Evolutionary conservation across 2,113 vertebrate genomes (phyloP).

Genomic region (Daubentonia madagascariensis): DNA sequence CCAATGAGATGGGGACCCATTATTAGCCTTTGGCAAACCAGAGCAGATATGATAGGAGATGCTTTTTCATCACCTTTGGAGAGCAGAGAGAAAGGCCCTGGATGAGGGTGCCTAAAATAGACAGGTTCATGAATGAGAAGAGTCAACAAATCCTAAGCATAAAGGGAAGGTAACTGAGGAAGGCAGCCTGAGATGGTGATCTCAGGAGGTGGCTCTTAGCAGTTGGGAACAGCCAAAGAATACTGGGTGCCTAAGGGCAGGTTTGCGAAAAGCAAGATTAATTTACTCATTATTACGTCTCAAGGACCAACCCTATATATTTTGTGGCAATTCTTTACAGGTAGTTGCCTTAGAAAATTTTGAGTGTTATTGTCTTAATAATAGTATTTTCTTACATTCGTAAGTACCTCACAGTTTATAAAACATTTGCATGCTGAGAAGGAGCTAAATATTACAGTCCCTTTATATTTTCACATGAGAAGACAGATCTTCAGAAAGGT

Average conservation of each 20-base stretch:
- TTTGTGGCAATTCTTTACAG: background rate
- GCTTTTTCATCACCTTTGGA: background rate
- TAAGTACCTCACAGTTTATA: background rate
- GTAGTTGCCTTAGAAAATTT: background rate
- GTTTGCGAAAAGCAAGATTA: background rate
- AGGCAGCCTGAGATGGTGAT: background rate
- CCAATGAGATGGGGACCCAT: background rate
- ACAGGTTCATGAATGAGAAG: background rate
- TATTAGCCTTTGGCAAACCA: background rate
- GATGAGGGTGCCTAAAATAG: background rate
- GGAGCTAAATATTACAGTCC: background rate
- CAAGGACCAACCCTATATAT: background rate
- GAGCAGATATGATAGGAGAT: background rate
- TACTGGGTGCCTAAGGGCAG: background rate
- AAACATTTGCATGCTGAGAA: background rate
- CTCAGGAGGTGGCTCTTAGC: background rate
- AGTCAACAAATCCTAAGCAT: background rate
- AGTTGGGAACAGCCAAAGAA: background rate
- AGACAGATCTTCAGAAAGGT: background rate
- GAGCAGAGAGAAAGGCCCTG: background rate
- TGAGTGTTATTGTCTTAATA: background rate
- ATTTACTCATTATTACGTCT: background rate
- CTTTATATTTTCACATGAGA: background rate
- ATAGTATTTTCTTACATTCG: background rate
- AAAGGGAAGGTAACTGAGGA: background rate